Base-by-base conservation (phyloP, 2,113 vertebrate species). In the Cichladusa arquata region DNA sequence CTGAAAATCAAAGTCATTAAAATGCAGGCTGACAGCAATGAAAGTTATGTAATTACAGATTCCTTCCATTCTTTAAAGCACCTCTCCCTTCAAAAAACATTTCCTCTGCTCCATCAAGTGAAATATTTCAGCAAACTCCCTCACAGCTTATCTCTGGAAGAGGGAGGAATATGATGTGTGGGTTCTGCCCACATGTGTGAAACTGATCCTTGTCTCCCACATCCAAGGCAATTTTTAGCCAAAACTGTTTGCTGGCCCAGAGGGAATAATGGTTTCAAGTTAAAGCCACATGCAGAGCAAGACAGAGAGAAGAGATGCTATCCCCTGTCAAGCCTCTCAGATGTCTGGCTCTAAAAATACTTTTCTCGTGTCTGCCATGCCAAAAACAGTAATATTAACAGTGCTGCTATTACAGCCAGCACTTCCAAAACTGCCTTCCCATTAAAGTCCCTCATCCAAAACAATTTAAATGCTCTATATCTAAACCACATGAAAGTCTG, bases 281-380 rank as follows among this genome's bases (percentile, higher is more conserved):
- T 70, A 62, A 44, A 95, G 88, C 70, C 91, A 93, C 54, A 76
- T 64, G 71, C 20, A 83, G 33, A 62, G 40, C 34, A 36, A 74
- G 77, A 66, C 70, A 78, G 74, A 91, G n/a, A 86, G 85, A 76
- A 38, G 72, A 92, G 83, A 88, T 67, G 61, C 76, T 72, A 86
- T 61, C 50, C 50, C 48, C 40, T 51, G 78, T 93, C 70, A 86
- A 85, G 66, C 78, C 53, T 90, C 86, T 94, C 80, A 86, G 31
- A 89, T 85, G 72, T 95, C 90, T 96, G 95, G 82, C 87, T 90
- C 72, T 78, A 69, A 38, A 88, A 77, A 87, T 86, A 90, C 29
- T 91, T 95, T 93, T 93, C 90, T 90, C 72, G 8, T n/a, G 40
- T 72, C 53, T 79, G 33, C 74, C 10, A 60, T 62, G 92, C 73